Percentiles rank a stretch among this genome's conserved stretches.
Evolutionary conservation across 2,888 invertebrate species (phyloP).

Genomic region (Lagria hirta): DNA sequence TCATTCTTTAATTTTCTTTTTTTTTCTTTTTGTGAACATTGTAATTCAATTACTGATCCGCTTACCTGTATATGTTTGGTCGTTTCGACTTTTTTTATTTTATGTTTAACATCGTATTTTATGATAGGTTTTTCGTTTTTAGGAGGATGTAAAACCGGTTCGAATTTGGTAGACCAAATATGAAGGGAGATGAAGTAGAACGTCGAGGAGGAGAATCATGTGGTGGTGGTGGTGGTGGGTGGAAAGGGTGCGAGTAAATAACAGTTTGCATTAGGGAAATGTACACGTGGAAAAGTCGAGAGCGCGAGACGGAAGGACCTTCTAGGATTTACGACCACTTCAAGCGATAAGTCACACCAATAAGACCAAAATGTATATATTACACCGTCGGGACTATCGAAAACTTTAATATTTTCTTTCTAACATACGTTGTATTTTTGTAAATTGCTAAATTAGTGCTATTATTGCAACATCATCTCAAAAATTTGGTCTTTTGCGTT

Average conservation of each 20-base stretch:
- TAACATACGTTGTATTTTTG: no score
- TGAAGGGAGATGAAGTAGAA: no score
- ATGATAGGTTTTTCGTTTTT: slow-evolving; percentile 24
- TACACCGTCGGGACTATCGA: slow-evolving; percentile 18
- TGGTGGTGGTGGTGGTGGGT: no score
- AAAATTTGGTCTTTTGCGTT: no score
- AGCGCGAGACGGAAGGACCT: slow-evolving; percentile 23
- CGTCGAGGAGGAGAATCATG: slow-evolving; percentile 16
- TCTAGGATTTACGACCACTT: slow-evolving; percentile 29
- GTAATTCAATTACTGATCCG: slow-evolving; percentile 8
- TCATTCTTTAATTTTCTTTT: no score
- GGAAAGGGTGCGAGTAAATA: slow-evolving; percentile 25
- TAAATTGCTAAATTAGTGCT: no score
- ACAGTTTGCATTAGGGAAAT: slow-evolving; percentile 25
- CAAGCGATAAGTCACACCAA: slow-evolving; percentile 29
- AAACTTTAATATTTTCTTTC: slow-evolving; percentile 20
- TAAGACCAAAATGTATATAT: slow-evolving; percentile 22
- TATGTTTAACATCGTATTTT: slow-evolving; percentile 19
- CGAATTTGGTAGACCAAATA: slow-evolving; percentile 18
- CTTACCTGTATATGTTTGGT: slow-evolving; percentile 8
- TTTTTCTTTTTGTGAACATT: slow-evolving; percentile 13
- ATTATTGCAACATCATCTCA: no score
- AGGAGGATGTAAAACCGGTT: slow-evolving; percentile 17
- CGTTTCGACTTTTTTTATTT: slow-evolving; percentile 18
- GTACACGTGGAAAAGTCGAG: slow-evolving; percentile 22